Evolutionary conservation across 2,888 invertebrate genomes (phyloP).

Genomic region (Drosophila robusta): DNA sequence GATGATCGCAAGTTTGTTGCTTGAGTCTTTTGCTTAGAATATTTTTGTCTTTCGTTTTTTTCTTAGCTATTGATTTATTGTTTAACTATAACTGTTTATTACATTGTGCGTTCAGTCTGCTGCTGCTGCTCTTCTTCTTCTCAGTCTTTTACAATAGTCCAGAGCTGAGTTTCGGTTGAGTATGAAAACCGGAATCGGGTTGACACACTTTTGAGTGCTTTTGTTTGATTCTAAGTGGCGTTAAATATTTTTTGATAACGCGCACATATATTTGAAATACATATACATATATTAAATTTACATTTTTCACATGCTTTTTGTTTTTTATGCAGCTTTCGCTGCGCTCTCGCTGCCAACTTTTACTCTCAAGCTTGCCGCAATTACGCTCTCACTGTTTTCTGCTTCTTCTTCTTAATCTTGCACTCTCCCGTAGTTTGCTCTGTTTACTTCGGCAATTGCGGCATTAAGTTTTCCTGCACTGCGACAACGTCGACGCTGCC

Average conservation of each 20-base stretch:
- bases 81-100: constrained; percentile 73
- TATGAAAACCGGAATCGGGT: constrained; percentile 16
- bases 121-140: constrained; percentile 1
- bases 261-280: constrained; percentile 7
- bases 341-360: constrained; percentile 57
- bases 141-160: constrained; percentile 23
- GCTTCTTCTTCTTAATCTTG: constrained; percentile 12
- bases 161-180: constrained; percentile 1
- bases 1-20: constrained; percentile 56
- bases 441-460: constrained; percentile 74
- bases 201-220: constrained; percentile 47
- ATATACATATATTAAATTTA: constrained; percentile 5
- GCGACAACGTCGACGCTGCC: constrained; percentile 5
- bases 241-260: background rate
- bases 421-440: constrained; percentile 55
- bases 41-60: constrained; percentile 10
- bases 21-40: constrained; percentile 71
- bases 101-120: constrained; percentile 59
- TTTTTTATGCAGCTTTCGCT: constrained; percentile 49
- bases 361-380: constrained; percentile 65
- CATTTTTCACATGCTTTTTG: background rate
- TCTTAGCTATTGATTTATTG: constrained; percentile 71
- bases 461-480: constrained; percentile 40
- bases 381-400: constrained; percentile 36
- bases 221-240: constrained; percentile 31